Base-by-base conservation (phyloP, 2,797 vertebrate genomes). In the Dermochelys coriacea region DNA sequence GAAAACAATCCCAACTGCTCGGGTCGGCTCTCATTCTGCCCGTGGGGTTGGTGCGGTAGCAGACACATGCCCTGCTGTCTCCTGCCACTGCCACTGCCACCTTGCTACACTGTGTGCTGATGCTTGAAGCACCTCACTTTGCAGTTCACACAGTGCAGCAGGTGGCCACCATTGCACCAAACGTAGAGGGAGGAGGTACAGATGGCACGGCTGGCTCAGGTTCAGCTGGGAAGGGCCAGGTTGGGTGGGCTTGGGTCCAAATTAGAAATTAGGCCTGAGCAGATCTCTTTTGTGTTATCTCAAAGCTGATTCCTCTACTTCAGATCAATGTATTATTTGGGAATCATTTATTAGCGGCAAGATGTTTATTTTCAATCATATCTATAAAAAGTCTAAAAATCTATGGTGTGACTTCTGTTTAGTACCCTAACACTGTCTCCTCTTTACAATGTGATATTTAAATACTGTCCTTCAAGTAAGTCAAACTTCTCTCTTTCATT, bases 391-490 rank as follows among this genome's bases (percentile, higher is more conserved):
- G 68, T 21, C 27, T 55, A 55, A 87, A 54, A 85, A 91, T 45
- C 14, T 23, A 15, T 23, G 81, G 49, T 57, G 84, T 64, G 74
- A 88, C 50, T 77, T 25, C 59, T 50, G 14, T 15, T 83, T 9
- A 29, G 59, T 12, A 27, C 74, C 34, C 21, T 61, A 57, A 37
- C 37, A 47, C 10, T 41, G 9, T 10, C 2, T 79, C 11, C 15
- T 23, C 54, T 91, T 91, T 55, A 83, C n/a, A 80, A 45, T 16
- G 71, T 68, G 85, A 71, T 55, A 88, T 59, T 85, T 54, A 80
- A 89, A 89, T 71, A 34, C 49, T 84, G 2, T 11, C 51, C 19
- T 3, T 80, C 82, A 59, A 80, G 12, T 47, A 29, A 77, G 18
- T 83, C 34, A 85, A 49, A 50, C 2, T 87, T 91, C 18, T 59